Conservation (phyloP, 2,113 vertebrate genomes). For the Tringa solitaria region DNA sequence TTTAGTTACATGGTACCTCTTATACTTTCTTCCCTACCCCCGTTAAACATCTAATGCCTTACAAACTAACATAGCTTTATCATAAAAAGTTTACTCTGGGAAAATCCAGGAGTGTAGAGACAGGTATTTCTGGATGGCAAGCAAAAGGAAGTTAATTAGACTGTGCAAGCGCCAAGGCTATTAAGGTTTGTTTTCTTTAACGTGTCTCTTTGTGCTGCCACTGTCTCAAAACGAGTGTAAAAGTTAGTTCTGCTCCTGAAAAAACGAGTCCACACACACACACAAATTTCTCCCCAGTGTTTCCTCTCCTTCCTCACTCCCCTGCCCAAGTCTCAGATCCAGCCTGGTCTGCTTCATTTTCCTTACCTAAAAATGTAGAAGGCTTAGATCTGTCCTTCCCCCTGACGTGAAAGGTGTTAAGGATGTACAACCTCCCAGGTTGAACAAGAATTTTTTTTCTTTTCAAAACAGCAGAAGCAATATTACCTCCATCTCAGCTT, state of each 20-base stretch:
- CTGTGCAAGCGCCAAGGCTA: neutral
- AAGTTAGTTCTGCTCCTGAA: neutral
- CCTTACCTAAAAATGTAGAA: neutral
- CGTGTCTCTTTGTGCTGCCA: neutral
- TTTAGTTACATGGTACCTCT: neutral
- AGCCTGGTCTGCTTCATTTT: neutral
- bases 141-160: conserved; percentile 11
- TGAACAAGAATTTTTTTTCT: neutral
- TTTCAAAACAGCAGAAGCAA: neutral
- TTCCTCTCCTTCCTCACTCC: neutral
- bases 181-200: neutral
- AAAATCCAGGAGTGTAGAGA: neutral
- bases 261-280: neutral
- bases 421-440: neutral
- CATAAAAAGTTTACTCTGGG: neutral
- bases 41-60: neutral
- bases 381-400: neutral
- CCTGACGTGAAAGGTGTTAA: neutral
- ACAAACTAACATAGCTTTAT: neutral
- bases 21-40: too few species aligned
- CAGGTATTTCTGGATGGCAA: neutral
- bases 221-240: neutral
- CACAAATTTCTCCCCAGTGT: neutral
- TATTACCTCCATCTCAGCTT: neutral
- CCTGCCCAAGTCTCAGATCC: neutral